Conservation (phyloP, 2,888 invertebrate genomes). For the Hipparchia semele region DNA sequence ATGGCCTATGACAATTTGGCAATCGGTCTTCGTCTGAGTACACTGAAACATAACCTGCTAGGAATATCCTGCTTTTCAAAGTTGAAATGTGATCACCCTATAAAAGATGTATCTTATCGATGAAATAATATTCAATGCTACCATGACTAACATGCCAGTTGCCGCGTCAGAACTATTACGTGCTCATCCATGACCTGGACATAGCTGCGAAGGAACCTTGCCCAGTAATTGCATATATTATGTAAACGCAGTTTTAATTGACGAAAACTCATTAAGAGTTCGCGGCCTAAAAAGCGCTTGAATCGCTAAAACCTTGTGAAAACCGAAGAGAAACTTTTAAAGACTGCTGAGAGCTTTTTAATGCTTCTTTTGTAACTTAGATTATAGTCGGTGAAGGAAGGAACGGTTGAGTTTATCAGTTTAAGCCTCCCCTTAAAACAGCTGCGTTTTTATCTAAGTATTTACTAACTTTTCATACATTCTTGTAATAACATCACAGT, state of each 20-base stretch:
- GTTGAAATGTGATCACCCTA: conserved; percentile 1
- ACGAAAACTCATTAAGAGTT: conserved; percentile 28
- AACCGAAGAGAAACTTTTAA: conserved; percentile 4
- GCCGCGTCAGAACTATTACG: conserved; percentile 55
- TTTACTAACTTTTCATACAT: no score
- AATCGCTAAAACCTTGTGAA: conserved; percentile 13
- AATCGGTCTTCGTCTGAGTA: no score
- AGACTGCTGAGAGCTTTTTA: background rate
- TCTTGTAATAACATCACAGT: no score
- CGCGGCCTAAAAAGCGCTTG: conserved; percentile 6
- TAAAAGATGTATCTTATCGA: conserved; percentile 42
- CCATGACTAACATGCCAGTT: conserved; percentile 61
- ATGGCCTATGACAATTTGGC: no score
- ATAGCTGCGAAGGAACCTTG: conserved; percentile 35
- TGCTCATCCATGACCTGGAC: conserved; percentile 64
- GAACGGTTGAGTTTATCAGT: background rate
- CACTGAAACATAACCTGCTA: no score
- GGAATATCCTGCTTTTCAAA: background rate
- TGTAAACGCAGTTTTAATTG: conserved; percentile 37
- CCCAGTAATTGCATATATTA: conserved; percentile 37
- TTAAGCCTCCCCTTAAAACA: no score
- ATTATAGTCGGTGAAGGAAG: background rate
- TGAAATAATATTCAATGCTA: conserved; percentile 46
- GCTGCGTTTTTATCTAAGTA: no score
- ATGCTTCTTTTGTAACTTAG: background rate